A percentile compares a stretch with the other conserved stretches of the same genome.
Evolutionary conservation across 2,888 invertebrate genomes (phyloP).

Genomic region (Nephrocerus scutellatus): DNA sequence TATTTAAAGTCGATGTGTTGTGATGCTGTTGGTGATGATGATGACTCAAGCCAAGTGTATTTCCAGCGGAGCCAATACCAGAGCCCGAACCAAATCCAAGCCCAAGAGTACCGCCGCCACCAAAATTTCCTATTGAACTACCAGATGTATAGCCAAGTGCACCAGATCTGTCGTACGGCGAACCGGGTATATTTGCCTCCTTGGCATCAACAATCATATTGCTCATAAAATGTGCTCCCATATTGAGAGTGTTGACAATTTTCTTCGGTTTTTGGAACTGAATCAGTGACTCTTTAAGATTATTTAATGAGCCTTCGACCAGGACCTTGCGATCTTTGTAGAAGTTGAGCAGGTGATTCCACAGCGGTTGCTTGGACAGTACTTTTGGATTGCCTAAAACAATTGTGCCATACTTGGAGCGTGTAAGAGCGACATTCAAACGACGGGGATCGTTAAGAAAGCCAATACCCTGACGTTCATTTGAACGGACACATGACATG

Average conservation of each 20-base stretch:
- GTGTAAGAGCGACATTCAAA: constrained; percentile 93
- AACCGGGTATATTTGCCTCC: constrained; percentile 89
- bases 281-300: constrained; percentile 92
- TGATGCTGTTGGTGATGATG: too few relatives aligned
- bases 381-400: constrained; percentile 99
- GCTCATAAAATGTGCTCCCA: constrained; percentile 96
- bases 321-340: constrained; percentile 92
- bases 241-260: constrained; percentile 87
- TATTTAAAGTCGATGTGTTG: too few relatives aligned
- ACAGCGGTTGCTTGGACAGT: constrained; percentile 92
- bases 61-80: constrained; percentile 20
- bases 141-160: constrained; percentile 32
- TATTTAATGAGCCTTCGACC: constrained; percentile 95
- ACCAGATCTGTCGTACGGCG: constrained; percentile 77
- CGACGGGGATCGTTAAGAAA: constrained; percentile 97
- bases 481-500: constrained; percentile 97
- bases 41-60: too few relatives aligned
- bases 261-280: constrained; percentile 97
- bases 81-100: constrained; percentile 20
- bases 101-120: constrained; percentile 18
- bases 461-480: constrained; percentile 98
- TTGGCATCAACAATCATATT: constrained; percentile 95
- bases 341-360: constrained; percentile 96
- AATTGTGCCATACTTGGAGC: constrained; percentile 95
- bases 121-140: constrained; percentile 10